Evolutionary conservation across 2,797 vertebrate species (phyloP).

Genomic region (Euphonia xanthogaster): DNA sequence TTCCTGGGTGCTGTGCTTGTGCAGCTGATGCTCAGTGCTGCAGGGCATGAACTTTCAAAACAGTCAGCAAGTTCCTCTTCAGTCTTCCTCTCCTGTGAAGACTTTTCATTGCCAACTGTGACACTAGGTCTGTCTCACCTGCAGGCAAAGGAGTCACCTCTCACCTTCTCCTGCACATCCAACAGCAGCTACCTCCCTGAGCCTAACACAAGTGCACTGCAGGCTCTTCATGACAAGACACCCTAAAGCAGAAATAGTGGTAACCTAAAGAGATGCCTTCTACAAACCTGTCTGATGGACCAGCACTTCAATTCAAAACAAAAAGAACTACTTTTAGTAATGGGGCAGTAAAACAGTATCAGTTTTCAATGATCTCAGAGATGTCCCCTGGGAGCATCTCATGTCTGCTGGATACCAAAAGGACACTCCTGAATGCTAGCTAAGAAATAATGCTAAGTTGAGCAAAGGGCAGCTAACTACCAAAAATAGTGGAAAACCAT

Average conservation of each 20-base stretch:
- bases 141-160: background rate
- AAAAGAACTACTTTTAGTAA: background rate
- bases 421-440: background rate
- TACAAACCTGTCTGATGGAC: background rate
- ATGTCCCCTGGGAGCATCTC: background rate
- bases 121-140: background rate
- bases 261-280: background rate
- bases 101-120: background rate
- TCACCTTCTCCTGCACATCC: background rate
- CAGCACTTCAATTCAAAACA: background rate
- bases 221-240: background rate
- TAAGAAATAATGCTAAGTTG: background rate
- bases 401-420: background rate
- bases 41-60: background rate
- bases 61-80: background rate
- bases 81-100: background rate
- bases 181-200: background rate
- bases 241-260: background rate
- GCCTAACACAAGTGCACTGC: background rate
- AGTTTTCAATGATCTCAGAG: background rate
- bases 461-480: background rate
- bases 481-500: background rate
- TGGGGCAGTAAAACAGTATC: fast-evolving
- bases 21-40: background rate
- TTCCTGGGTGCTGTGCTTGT: background rate